A percentile compares a stretch with the other conserved stretches of the same genome.
Evolutionary conservation across 2,888 invertebrate genomes (phyloP).

Genomic region (Dinocampus coccinellae): DNA sequence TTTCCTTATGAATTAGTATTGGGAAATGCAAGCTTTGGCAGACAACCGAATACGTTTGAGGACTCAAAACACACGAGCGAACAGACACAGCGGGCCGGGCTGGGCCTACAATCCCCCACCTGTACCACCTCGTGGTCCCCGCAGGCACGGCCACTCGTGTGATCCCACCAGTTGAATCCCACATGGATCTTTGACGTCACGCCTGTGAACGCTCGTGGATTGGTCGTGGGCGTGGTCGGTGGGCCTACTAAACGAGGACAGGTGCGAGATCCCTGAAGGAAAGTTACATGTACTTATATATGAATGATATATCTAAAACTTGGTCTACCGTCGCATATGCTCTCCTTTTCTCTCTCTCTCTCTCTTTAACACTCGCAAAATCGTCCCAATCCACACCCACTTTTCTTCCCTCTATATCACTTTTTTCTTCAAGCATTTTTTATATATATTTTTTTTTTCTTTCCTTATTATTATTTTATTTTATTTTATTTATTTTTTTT

Average conservation of each 20-base stretch:
- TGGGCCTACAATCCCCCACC: slow-evolving; percentile 36
- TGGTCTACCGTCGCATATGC: background rate
- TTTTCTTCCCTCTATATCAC: background rate
- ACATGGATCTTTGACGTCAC: slow-evolving; percentile 64
- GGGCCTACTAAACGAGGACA: slow-evolving; percentile 60
- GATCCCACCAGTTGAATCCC: slow-evolving; percentile 29
- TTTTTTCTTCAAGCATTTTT: background rate
- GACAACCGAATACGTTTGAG: slow-evolving; percentile 38
- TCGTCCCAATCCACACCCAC: slow-evolving; percentile 25
- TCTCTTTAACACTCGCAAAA: slow-evolving; percentile 20
- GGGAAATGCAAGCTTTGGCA: slow-evolving; percentile 52
- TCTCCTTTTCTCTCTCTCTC: slow-evolving; percentile 7
- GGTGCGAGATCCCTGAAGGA: slow-evolving; percentile 50
- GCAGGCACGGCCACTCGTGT: slow-evolving; percentile 11
- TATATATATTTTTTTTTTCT: background rate
- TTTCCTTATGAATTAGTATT: slow-evolving; percentile 58
- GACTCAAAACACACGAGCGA: slow-evolving; percentile 31
- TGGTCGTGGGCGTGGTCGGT: slow-evolving; percentile 64
- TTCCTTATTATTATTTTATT: background rate
- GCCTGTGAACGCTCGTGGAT: slow-evolving; percentile 51
- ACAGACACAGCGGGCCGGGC: slow-evolving; percentile 28
- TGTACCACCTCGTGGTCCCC: slow-evolving; percentile 31
- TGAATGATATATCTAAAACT: too few species aligned
- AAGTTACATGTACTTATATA: slow-evolving; percentile 14
- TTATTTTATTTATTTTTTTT: too few species aligned